Percentiles rank a stretch among this genome's conserved stretches.
Conservation (phyloP, 2,113 vertebrate genomes). For the Vombatus ursinus region DNA sequence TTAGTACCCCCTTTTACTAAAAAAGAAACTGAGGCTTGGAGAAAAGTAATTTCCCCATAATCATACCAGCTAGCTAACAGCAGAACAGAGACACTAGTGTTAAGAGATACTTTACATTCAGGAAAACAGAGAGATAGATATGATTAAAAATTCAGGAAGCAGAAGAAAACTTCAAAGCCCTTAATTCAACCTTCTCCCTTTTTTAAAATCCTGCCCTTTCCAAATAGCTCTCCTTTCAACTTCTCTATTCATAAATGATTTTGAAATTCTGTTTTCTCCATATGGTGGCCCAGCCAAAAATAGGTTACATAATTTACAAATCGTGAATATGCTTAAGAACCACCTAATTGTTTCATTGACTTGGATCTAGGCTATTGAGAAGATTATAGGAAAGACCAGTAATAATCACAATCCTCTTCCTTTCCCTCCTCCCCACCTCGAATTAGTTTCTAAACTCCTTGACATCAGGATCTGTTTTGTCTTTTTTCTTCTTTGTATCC, state of each 20-base stretch:
- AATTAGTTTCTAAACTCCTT: neutral
- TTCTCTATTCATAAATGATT: neutral
- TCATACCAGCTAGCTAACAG: neutral
- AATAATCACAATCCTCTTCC: neutral
- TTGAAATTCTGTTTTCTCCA: neutral
- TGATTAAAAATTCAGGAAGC: conserved; percentile 53
- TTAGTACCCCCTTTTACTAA: neutral
- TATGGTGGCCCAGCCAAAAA: neutral
- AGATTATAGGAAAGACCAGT: neutral
- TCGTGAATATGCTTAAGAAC: neutral
- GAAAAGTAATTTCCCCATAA: neutral
- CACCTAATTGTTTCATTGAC: neutral
- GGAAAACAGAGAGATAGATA: conserved; percentile 41
- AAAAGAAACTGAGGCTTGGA: neutral
- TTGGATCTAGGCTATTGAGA: neutral
- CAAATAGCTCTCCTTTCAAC: neutral
- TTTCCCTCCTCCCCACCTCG: too few species aligned
- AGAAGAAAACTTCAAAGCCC: conserved; percentile 57
- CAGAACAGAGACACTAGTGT: neutral
- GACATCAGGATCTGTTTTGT: neutral
- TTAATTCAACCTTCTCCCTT: neutral
- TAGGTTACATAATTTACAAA: neutral
- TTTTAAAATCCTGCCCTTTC: conserved; percentile 19
- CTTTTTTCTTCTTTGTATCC: neutral
- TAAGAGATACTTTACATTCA: neutral